phyloP scores from a whole-genome alignment of 2,797 vertebrate genomes.

The Anolis apletophallus region DNA sequence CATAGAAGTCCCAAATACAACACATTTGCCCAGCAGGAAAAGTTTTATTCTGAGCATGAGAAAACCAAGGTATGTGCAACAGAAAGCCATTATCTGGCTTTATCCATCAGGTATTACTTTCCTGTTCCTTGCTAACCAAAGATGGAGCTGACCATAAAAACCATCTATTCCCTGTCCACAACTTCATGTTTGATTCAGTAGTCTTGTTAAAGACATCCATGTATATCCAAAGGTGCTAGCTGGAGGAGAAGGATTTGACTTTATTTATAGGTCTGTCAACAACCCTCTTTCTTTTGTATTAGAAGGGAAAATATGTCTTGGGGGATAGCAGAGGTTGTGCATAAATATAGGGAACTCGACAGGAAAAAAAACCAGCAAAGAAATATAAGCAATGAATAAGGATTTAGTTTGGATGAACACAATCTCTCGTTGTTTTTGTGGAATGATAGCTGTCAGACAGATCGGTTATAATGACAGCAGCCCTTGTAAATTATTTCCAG shows the following conservation, averaged over 20 bases:
- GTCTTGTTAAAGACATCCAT: slow-evolving; percentile 28
- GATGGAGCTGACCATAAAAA: slow-evolving; percentile 17
- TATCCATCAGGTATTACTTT: not conserved
- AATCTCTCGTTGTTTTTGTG: not conserved
- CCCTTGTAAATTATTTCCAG: not conserved
- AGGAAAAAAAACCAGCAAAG: not conserved
- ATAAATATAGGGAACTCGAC: slow-evolving; percentile 1
- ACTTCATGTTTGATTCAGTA: slow-evolving; percentile 35
- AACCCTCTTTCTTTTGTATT: slow-evolving; percentile 1
- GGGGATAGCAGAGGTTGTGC: not conserved
- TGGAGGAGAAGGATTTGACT: slow-evolving; percentile 11
- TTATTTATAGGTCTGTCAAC: slow-evolving; percentile 27
- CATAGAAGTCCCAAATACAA: not conserved
- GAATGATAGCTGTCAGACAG: not conserved
- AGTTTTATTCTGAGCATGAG: not conserved
- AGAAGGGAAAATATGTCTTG: not conserved
- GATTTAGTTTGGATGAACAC: not conserved
- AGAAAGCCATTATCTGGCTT: not conserved
- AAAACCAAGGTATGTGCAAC: not conserved
- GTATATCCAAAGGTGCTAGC: slow-evolving; percentile 6
- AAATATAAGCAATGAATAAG: not conserved
- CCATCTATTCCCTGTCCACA: slow-evolving; percentile 31
- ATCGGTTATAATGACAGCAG: not conserved
- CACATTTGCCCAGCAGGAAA: not conserved
- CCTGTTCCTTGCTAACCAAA: slow-evolving; percentile 6